Evolutionary conservation across 2,113 vertebrate genomes (phyloP).

Genomic region (Cryptomyrus ogoouensis): DNA sequence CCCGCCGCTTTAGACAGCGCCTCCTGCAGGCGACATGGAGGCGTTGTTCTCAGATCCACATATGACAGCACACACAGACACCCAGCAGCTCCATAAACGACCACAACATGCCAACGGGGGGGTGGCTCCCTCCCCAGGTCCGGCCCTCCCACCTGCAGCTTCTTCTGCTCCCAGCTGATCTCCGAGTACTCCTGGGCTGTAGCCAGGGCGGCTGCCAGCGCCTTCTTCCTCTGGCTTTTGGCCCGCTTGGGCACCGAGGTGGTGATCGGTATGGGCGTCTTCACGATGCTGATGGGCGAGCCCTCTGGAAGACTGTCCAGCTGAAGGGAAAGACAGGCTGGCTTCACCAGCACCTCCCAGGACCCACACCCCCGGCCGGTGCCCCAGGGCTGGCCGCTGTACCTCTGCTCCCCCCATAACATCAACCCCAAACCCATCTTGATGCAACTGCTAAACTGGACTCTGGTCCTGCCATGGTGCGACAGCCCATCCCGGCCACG

Average conservation of each 20-base stretch:
- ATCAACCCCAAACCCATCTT: not conserved
- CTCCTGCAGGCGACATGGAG: constrained; percentile 60
- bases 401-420: not conserved
- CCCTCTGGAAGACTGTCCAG: constrained; percentile 90
- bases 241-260: constrained; percentile 96
- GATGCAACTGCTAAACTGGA: not conserved
- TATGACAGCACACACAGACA: not conserved
- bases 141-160: constrained; percentile 72
- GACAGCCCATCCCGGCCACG: not conserved
- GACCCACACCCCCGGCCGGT: not conserved
- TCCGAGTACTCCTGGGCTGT: constrained; percentile 96
- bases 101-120: not conserved
- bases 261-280: constrained; percentile 98
- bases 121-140: constrained; percentile 5
- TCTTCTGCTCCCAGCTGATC: constrained; percentile 98
- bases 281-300: constrained; percentile 95
- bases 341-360: not conserved
- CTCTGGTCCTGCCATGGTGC: not conserved
- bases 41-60: not conserved
- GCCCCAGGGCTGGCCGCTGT: not conserved
- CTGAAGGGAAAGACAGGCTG: constrained; percentile 46
- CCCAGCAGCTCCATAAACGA: not conserved
- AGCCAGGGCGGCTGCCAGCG: constrained; percentile 89
- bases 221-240: constrained; percentile 98
- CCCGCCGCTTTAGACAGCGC: constrained; percentile 93